Base-by-base conservation (phyloP, 2,113 vertebrate species). In the Zosterops pallidus region DNA sequence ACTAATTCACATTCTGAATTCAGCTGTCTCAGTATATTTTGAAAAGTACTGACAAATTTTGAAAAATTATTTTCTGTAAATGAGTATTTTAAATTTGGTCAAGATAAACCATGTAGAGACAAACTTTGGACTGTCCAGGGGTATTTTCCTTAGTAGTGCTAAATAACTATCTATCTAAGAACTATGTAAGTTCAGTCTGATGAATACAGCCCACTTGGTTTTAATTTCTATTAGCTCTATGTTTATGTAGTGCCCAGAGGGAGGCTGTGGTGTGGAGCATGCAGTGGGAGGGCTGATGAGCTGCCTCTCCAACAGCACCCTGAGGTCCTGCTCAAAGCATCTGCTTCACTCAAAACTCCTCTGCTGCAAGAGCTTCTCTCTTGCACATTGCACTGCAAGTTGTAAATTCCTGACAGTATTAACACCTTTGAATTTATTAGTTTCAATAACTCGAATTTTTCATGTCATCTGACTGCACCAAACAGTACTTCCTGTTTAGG, bases 261-360 rank as follows among this genome's bases (percentile, higher is more conserved):
- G 20, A 71, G 14, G 29, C 29, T 19, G 33, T 5, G 49, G 9
- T 2, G 3, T 23, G 26, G n/a, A 47, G 65, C 20, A 56, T 26
- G n/a, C 2, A 1, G 3, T 4, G 33, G 20, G 52, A 42, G 70
- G 28, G 44, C 3, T 2, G 59, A 14, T 28, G 11, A 39, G 9
- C 16, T 77, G 21, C 39, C 7, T 46, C 31, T 11, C 11, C 35
- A 35, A 16, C 39, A 62, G 9, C 31, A 14, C 12, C n/a, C 28
- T 29, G 22, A 50, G 28, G 35, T 83, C 56, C 81, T 78, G 41
- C 60, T 67, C 47, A 22, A 70, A 56, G 19, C 5, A 19, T 9
- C 42, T 80, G 57, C 53, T 83, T 26, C 18, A 39, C 23, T 47
- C 6, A 1, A 63, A 49, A 19, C 47, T 39, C 15, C 22, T 70